Base-by-base conservation (phyloP, 2,113 vertebrate species). In the Acinonyx jubatus region DNA sequence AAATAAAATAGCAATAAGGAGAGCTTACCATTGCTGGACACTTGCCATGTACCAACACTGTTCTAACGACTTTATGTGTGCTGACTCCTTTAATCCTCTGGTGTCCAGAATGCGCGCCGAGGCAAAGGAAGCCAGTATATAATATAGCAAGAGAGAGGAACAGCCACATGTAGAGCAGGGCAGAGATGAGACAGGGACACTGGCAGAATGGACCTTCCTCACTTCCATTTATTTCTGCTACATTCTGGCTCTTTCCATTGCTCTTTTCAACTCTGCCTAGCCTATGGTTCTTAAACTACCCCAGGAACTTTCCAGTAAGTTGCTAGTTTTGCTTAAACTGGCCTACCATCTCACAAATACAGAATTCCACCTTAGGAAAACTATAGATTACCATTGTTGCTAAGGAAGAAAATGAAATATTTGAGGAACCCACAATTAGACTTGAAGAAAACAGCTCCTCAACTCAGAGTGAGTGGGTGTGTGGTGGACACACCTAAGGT, bases 101-200 rank as follows among this genome's bases (percentile, higher is more conserved):
- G 19, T 0, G 1, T 79, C 52, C 15, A 82, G 31, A 4, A 4
- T 3, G 11, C 45, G 78, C 10, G 36, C 5, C 13, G 6, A 36
- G n/a, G 18, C 15, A 52, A 57, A 87, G 15, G 36, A 76, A 81
- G 1, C 11, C 33, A n/a, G 19, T 0, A 0, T 71, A 10, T 12
- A 4, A 1, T 71, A 10, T 12, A 4, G 1, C 14, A 61, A 87
- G 27, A 61, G 16, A 55, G 66, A 68, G 73, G 68, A 80, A 71
- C 0, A 48, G 31, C 9, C 66, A 85, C 25, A 12, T 0, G 0
- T 1, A 55, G 18, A 65, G 19, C 15, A 36, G 14, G 2, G 61
- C 38, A 61, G 66, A 36, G 8, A 16, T 27, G 27, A 63, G 9
- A 31, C 9, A 27, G 50, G 14, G 31, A 18, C 48, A 38, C 9